Base-by-base conservation (phyloP, 92 coral and sea anemone species). In the Phenganax subtilis region DNA sequence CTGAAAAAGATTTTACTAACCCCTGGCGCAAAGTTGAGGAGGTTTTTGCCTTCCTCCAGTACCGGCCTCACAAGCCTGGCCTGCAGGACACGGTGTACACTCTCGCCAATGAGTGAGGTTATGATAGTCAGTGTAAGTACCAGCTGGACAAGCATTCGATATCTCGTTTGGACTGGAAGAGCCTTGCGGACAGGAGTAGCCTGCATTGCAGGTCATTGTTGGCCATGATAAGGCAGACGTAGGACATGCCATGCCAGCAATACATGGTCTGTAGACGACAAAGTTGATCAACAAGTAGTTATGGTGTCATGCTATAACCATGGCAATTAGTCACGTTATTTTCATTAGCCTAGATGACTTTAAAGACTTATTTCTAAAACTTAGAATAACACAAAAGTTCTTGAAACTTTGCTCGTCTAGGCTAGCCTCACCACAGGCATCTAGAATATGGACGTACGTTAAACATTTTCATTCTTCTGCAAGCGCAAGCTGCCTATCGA, bases 171-270 rank as follows among this genome's bases (percentile, higher is more conserved):
- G 97, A 15, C 92, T 90, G 9, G 89, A 75, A 5, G 98, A 93
- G 47, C 98, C 98, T 62, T 91, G 92, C 51, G 98, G 98, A 14
- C 98, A 93, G 81, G 87, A 93, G 71, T 93, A 84, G 7, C 99
- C 97, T 30, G 99, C 97, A 57, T 89, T 91, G 57, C 99, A 96
- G 85, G 85, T 87, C 63, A 88, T 91, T 14, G 97, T 89, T 16
- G 99, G 97, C 80, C 88, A 85, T 12, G 99, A 85, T 31, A 90
- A 83, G 9, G 90, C 97, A 8, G 87, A 82, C 27, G 56, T 86
- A 14, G 99, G 99, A 61, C 99, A 96, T 12, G 99, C 99, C 99
- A 86, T 92, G 31, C 99, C 99, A n/a, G 99, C 85, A 56, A 86
- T 86, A 77, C 99, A 96, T 4, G 99, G 29, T 27, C 83, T 79